A percentile compares a stretch with the other conserved stretches of the same genome.
Evolutionary conservation across 2,797 vertebrate genomes (phyloP).

Genomic region (Sebastes melanostomus): DNA sequence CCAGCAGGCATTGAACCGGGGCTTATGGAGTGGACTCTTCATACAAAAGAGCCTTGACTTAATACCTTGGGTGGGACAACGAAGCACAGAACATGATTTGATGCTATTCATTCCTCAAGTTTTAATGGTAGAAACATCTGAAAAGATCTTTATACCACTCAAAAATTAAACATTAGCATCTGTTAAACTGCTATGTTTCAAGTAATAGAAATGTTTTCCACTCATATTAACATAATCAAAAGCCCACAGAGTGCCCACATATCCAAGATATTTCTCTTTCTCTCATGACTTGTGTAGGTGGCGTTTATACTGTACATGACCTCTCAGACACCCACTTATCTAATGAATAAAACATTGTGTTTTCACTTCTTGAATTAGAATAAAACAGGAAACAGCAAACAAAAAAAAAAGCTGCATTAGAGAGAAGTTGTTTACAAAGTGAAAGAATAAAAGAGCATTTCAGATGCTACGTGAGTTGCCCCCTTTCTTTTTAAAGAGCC

Average conservation of each 20-base stretch:
- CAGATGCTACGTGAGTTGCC: not conserved
- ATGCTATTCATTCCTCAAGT: not conserved
- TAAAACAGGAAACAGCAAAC: not conserved
- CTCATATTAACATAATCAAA: not conserved
- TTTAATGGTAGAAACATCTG: not conserved
- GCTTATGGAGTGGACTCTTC: conserved; percentile 10
- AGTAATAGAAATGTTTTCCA: conserved; percentile 2
- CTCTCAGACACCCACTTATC: conserved; percentile 46
- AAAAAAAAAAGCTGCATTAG: not conserved
- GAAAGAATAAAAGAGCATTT: not conserved
- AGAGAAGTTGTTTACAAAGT: not conserved
- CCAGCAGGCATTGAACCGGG: conserved; percentile 29
- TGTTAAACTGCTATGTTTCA: not conserved
- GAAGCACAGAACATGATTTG: not conserved
- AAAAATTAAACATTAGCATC: not conserved
- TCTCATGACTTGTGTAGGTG: conserved; percentile 31
- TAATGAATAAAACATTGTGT: conserved; percentile 47
- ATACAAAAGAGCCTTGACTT: conserved; percentile 17
- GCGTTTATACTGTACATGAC: conserved; percentile 36
- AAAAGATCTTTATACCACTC: not conserved
- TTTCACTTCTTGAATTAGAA: conserved; percentile 4
- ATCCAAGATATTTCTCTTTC: conserved; percentile 14
- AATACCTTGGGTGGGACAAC: conserved; percentile 13
- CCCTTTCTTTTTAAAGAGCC: not conserved
- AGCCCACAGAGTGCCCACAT: conserved; percentile 10